Conservation (phyloP, 2,888 invertebrate species). For the Anoplius nigerrimus region DNA sequence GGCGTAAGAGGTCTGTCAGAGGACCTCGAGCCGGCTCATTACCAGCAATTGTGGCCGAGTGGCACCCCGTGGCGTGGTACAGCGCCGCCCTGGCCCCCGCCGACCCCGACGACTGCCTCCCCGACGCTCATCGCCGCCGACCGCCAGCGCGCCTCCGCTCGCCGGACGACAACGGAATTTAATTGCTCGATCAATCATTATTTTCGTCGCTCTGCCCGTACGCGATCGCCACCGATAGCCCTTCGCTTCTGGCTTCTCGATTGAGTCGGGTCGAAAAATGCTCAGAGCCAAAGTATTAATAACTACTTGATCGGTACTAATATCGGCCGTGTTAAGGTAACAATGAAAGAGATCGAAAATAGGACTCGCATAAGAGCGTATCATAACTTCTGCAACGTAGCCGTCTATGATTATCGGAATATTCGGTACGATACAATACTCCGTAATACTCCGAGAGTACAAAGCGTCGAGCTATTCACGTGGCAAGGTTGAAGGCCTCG, state of each 20-base stretch:
- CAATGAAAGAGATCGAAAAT: too few species aligned
- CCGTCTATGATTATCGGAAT: too few species aligned
- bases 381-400: too few species aligned
- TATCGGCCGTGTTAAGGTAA: too few species aligned
- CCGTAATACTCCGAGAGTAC: too few species aligned
- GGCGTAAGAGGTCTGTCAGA: constrained; percentile 65
- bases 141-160: constrained; percentile 53
- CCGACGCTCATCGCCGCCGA: constrained; percentile 33
- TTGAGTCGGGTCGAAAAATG: too few species aligned
- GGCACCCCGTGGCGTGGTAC: constrained; percentile 66
- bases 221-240: constrained; percentile 45
- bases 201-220: constrained; percentile 49
- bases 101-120: constrained; percentile 45
- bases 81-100: constrained; percentile 50
- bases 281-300: too few species aligned
- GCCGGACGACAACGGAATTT: constrained; percentile 71
- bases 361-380: too few species aligned
- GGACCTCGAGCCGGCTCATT: constrained; percentile 70
- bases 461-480: too few species aligned
- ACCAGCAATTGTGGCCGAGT: constrained; percentile 72
- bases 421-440: too few species aligned
- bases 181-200: constrained; percentile 74
- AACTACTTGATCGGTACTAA: too few species aligned
- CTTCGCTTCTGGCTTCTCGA: neutral
- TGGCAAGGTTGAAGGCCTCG: too few species aligned